These are phyloP conservation scores for Euzophera pinguis DNA, from an alignment of 2,888 invertebrate species.

Conservation along the genomic window DNA sequence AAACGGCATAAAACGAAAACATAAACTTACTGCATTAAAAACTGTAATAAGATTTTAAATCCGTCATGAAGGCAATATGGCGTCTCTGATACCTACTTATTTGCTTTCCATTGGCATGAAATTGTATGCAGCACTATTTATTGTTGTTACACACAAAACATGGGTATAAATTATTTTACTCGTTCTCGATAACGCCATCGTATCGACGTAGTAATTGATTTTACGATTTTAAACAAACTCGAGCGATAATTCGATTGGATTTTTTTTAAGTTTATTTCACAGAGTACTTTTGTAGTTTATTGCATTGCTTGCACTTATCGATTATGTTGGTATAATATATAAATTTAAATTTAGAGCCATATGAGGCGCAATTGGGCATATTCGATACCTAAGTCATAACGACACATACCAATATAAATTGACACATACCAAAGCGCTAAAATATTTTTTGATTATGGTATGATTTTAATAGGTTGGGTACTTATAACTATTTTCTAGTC, in stretches of 20 bases:
- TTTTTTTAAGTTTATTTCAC: slow-evolving; percentile 16
- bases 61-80: slow-evolving; percentile 20
- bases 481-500: too few species aligned
- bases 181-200: slow-evolving; percentile 21
- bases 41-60: slow-evolving; percentile 16
- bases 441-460: too few species aligned
- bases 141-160: slow-evolving; percentile 20
- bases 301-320: too few species aligned
- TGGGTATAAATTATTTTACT: slow-evolving; percentile 23
- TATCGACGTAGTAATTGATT: slow-evolving; percentile 12
- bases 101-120: slow-evolving; percentile 25
- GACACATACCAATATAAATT: too few species aligned
- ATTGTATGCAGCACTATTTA: slow-evolving; percentile 23
- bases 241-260: slow-evolving; percentile 9
- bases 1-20: slow-evolving; percentile 8
- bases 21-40: slow-evolving; percentile 8
- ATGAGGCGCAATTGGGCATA: too few species aligned
- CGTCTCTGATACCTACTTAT: slow-evolving; percentile 7
- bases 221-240: slow-evolving; percentile 10
- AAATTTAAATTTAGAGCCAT: too few species aligned
- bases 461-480: too few species aligned
- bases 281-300: too few species aligned
- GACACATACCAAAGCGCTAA: too few species aligned
- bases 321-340: too few species aligned
- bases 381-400: too few species aligned